Conservation (phyloP, 2,113 vertebrate genomes). For the Mesembrinibis cayennensis region DNA sequence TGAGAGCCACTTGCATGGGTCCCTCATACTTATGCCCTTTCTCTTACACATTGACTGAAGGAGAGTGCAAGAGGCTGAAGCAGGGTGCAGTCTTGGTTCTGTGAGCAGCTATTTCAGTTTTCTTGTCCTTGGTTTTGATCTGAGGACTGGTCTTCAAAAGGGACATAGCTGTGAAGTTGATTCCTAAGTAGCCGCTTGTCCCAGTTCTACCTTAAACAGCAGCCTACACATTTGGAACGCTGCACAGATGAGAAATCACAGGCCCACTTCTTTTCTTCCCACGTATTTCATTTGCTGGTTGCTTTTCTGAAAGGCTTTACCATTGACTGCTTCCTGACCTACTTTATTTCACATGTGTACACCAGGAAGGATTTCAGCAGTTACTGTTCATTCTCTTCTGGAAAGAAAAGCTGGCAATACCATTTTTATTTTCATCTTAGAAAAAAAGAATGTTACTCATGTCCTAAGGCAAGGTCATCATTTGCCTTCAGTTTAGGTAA, state of each 20-base stretch:
- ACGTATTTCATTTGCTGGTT: background rate
- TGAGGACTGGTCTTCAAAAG: background rate
- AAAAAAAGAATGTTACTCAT: background rate
- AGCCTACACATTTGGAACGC: background rate
- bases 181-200: background rate
- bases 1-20: background rate
- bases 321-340: conserved; percentile 24
- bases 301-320: conserved; percentile 19
- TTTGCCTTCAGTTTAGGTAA: conserved; percentile 4
- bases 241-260: background rate
- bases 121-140: background rate
- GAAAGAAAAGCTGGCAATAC: background rate
- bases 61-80: background rate
- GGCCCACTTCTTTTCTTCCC: background rate
- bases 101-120: background rate
- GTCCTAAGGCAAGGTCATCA: background rate
- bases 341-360: background rate
- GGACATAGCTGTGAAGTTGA: background rate
- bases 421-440: background rate
- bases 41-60: background rate
- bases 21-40: background rate
- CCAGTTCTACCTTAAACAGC: conserved; percentile 17
- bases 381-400: background rate
- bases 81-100: background rate
- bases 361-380: background rate